Evolutionary conservation across 2,888 invertebrate genomes (phyloP), one percentile per base, ranked within the genome.

Genomic region (Eurytoma californica): DNA sequence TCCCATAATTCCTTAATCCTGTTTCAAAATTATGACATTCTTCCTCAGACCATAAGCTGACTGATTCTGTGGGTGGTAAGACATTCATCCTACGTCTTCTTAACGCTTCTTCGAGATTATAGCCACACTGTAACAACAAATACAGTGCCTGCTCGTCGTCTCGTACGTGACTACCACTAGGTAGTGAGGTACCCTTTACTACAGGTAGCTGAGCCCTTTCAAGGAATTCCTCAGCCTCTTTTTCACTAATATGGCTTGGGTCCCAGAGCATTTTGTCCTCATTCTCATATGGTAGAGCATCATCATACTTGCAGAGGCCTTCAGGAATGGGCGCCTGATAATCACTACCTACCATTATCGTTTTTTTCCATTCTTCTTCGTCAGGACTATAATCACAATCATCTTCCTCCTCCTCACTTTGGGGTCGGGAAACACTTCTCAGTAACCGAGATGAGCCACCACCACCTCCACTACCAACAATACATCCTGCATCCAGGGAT

Each of bases 1-100:
- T 99, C 49, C 98, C 98, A 87, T 96, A 97, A 79, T 94, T 94
- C 87, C 97, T 94, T 12, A 99, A 93, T 57, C 98, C 99, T 87
- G 96, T 95, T 92, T 99, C 99, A 91, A 99, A 99, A 90, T 97
- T 97, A 76, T 96, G 93, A 90, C 98, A 98, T 89, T 99, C 99
- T 87, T 98, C 98, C 89, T 98, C 98, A 1, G 98, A 97, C 98
- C 98, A 99, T 3, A 96, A 92, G 86, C 96, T 96, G 92, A 95
- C 94, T 0, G 95, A 94, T 85, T 95, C 95, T 1, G 94, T 92
- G 20, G 93, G 93, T 16, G 93, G 92, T 73, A 95, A 92, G 9
- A 94, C 93, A 83, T 95, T 94, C 88, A 96, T 93, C 67, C 95
- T 92, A 77, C 95, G 93, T 72, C 97, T 92, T 79, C 97, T 91